Percentiles rank a stretch among this genome's conserved stretches.
Evolutionary conservation across 1,140 invertebrate genomes (phyloP).

Genomic region (Caenorhabditis remanei): DNA sequence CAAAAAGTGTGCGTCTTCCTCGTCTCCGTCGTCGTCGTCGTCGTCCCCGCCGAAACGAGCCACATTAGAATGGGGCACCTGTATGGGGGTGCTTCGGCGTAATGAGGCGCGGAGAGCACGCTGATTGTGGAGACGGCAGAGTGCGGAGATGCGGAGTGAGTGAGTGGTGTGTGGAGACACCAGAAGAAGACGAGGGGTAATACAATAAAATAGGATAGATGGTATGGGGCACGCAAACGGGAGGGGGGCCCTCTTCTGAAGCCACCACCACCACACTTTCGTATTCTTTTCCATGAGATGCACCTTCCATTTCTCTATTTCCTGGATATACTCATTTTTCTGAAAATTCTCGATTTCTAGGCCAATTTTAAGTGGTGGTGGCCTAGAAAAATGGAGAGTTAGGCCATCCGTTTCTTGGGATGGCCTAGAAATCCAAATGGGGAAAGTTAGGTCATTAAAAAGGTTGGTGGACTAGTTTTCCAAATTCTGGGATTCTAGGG

Average conservation of each 20-base stretch:
- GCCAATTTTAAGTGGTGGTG: background rate
- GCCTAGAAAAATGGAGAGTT: too few species aligned
- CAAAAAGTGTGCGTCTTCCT: background rate
- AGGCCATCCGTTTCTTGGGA: too few species aligned
- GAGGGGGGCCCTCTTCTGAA: background rate
- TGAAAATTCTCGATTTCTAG: background rate
- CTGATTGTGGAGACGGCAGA: conserved; percentile 47
- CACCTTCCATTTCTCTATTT: background rate
- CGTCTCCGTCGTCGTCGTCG: too few species aligned
- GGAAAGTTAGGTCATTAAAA: too few species aligned
- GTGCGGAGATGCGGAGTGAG: background rate
- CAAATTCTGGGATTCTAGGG: too few species aligned
- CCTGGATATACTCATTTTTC: background rate
- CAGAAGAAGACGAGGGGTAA: conserved; percentile 28
- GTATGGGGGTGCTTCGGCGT: conserved; percentile 38
- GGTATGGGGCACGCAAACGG: conserved; percentile 28
- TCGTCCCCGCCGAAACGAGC: conserved; percentile 17
- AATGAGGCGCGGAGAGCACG: conserved; percentile 43
- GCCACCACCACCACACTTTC: background rate
- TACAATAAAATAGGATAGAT: conserved; percentile 57
- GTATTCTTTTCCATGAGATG: background rate
- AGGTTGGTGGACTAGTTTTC: too few species aligned
- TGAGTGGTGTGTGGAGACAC: background rate
- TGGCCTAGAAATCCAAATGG: background rate
- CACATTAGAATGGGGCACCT: conserved; percentile 37